These are phyloP conservation scores for Eristalis arbustorum DNA, from an alignment of 2,888 invertebrate species.

Conservation along the genomic window DNA sequence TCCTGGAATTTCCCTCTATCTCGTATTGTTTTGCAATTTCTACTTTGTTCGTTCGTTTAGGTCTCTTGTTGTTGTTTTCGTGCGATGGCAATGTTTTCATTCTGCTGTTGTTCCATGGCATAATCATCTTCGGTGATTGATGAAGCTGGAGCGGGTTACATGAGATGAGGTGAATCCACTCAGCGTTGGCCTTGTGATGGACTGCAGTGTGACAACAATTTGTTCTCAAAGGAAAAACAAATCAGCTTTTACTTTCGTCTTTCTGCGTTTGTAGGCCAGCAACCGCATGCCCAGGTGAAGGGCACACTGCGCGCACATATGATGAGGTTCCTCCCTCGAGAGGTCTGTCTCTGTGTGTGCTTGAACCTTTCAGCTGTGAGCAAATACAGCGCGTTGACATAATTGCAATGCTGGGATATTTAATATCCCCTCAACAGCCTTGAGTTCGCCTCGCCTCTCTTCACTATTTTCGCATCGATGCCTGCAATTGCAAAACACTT, in stretches of 20 bases:
- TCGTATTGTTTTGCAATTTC: not conserved
- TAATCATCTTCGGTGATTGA: not conserved
- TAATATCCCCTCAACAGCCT: not conserved
- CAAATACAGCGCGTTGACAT: not conserved
- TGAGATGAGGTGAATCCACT: not conserved
- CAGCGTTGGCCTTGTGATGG: not conserved
- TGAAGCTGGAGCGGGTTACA: not conserved
- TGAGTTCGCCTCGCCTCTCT: not conserved
- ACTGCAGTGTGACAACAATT: not conserved
- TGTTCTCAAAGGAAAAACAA: not conserved
- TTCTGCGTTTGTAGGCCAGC: not conserved
- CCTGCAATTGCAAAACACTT: too few relatives aligned
- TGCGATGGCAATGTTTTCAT: conserved; percentile 33
- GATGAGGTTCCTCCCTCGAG: not conserved
- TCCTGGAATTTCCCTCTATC: not conserved
- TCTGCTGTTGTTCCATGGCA: not conserved
- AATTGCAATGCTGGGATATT: not conserved
- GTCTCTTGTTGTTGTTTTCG: conserved; percentile 8
- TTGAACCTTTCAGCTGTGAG: not conserved
- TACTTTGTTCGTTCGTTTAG: not conserved
- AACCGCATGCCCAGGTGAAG: not conserved
- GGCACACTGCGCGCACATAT: not conserved
- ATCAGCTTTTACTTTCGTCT: conserved; percentile 15
- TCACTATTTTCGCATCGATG: not conserved
- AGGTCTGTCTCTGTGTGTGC: not conserved